These are phyloP conservation scores for Ursus arctos DNA, from an alignment of 2,113 vertebrate species.

Conservation along the genomic window DNA sequence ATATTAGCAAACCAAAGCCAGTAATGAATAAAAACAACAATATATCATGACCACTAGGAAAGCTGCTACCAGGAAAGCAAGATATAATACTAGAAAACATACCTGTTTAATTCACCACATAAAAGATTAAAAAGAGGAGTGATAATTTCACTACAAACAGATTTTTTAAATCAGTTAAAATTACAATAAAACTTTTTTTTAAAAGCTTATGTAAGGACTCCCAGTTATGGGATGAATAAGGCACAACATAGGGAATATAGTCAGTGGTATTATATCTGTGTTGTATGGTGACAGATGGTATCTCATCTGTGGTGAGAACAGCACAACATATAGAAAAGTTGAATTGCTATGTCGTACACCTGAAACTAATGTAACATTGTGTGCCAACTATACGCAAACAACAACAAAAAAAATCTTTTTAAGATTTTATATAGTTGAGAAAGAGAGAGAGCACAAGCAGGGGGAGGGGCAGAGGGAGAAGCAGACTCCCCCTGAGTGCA, in stretches of 20 bases:
- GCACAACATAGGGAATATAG: background rate
- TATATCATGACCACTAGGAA: background rate
- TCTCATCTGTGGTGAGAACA: background rate
- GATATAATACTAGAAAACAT: background rate
- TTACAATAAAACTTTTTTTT: background rate
- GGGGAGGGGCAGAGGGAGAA: background rate
- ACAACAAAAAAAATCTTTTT: background rate
- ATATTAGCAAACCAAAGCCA: background rate
- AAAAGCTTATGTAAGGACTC: background rate
- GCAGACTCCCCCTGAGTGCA: background rate
- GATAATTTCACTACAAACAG: background rate
- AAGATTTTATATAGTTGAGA: background rate
- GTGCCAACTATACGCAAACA: background rate
- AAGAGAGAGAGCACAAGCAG: too few species aligned
- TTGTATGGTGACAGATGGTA: background rate
- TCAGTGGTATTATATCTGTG: background rate
- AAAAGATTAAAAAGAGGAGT: background rate
- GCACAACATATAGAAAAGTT: background rate
- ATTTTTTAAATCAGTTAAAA: background rate
- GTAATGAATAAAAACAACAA: background rate
- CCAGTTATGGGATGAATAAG: background rate
- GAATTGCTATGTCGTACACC: background rate
- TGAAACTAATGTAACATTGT: background rate
- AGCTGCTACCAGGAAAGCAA: background rate
- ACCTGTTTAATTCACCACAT: background rate